Evolutionary conservation across 2,113 vertebrate species (phyloP).

Genomic region (Thryonomys swinderianus): DNA sequence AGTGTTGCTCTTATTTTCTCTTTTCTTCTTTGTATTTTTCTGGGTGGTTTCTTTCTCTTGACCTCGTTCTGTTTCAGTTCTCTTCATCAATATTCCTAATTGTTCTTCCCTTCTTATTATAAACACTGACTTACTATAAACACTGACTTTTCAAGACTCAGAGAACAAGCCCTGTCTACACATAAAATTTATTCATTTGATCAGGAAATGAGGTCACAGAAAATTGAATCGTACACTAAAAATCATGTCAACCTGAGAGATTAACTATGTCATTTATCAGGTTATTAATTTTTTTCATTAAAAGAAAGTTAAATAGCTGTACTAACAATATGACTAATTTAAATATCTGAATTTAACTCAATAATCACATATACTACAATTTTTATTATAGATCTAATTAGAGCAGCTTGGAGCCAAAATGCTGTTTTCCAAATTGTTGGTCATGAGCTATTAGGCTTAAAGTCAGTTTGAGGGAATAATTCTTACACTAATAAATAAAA

Average conservation of each 20-base stretch:
- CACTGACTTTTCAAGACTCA: not conserved
- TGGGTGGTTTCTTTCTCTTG: not conserved
- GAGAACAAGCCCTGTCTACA: not conserved
- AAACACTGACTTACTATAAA: slow-evolving; percentile 11
- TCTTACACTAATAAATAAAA: not conserved
- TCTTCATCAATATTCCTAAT: slow-evolving; percentile 35
- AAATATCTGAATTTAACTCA: slow-evolving; percentile 20
- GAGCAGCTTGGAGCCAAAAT: not conserved
- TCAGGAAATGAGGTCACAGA: not conserved
- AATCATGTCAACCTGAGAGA: not conserved
- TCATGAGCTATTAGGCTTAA: not conserved
- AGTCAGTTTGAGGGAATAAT: not conserved
- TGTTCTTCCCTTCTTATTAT: not conserved
- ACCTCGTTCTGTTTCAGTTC: not conserved
- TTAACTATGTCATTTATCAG: not conserved
- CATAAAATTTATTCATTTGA: not conserved
- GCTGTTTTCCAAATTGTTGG: not conserved
- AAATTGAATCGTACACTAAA: not conserved
- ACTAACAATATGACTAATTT: not conserved
- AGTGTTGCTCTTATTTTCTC: not conserved
- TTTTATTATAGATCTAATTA: slow-evolving; percentile 10
- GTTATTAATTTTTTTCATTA: slow-evolving; percentile 4
- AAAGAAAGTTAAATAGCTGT: not conserved
- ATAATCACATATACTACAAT: not conserved
- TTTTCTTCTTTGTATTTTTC: not conserved